Evolutionary conservation across 2,113 vertebrate genomes (phyloP).

Genomic region (Plecturocebus donacophilus): DNA sequence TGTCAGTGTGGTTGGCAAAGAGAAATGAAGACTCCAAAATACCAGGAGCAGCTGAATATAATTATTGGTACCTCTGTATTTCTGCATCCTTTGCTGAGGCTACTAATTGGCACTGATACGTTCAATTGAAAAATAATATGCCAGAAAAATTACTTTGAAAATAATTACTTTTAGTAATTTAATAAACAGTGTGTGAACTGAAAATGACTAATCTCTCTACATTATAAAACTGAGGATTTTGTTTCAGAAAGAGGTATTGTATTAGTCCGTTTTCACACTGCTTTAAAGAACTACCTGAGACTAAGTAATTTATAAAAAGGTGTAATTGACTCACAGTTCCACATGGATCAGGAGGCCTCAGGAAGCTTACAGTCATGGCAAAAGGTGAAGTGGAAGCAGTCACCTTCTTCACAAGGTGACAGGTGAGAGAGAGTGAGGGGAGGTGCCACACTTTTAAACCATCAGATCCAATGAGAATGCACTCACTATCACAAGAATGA

Average conservation of each 20-base stretch:
- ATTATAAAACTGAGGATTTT: background rate
- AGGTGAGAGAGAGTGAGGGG: no score
- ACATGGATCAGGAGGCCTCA: no score
- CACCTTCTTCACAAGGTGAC: no score
- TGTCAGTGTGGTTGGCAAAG: constrained; percentile 28
- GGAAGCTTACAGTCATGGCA: no score
- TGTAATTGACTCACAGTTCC: no score
- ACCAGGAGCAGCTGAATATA: background rate
- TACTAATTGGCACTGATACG: background rate
- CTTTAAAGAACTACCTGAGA: no score
- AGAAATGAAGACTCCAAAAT: background rate
- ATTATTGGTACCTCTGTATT: background rate
- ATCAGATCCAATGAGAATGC: no score
- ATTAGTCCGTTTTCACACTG: no score
- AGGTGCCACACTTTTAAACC: no score
- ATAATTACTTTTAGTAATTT: background rate
- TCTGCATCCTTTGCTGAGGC: background rate
- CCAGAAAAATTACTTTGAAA: background rate
- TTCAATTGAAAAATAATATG: background rate
- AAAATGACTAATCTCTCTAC: background rate
- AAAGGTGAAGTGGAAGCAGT: no score
- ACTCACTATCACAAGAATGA: no score
- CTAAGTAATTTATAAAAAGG: no score
- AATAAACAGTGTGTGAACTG: background rate
- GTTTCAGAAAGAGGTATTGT: background rate